Conservation (phyloP, 2,113 vertebrate species). For the Rhinogobius similis region DNA sequence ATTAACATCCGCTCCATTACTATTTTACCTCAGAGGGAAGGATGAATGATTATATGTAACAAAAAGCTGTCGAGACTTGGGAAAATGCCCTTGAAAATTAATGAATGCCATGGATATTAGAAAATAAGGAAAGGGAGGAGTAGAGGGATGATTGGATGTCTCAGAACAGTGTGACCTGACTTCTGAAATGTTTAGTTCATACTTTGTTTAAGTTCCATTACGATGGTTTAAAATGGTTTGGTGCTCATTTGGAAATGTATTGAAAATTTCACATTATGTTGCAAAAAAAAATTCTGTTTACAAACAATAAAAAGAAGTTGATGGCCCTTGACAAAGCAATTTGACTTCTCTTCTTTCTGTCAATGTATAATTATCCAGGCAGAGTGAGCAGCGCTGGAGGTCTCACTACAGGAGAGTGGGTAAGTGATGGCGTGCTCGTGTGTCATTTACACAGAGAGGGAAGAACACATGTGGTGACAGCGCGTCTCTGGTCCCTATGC, state of each 20-base stretch:
- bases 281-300: neutral
- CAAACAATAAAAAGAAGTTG: slow-evolving; percentile 39
- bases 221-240: neutral
- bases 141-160: slow-evolving; percentile 11
- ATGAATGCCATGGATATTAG: slow-evolving; percentile 33
- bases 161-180: slow-evolving; percentile 3
- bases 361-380: slow-evolving; percentile 51
- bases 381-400: slow-evolving; percentile 43
- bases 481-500: slow-evolving; percentile 46
- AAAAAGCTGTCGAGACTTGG: slow-evolving; percentile 17
- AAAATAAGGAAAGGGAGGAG: slow-evolving; percentile 13
- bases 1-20: neutral
- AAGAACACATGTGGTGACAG: slow-evolving; percentile 64
- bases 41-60: neutral
- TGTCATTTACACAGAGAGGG: slow-evolving; percentile 44
- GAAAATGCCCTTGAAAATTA: slow-evolving; percentile 31
- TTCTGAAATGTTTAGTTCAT: neutral
- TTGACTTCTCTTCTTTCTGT: slow-evolving; percentile 54
- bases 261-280: neutral
- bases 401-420: slow-evolving; percentile 51
- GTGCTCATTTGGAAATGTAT: neutral
- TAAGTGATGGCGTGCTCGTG: slow-evolving; percentile 42
- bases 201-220: neutral
- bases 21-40: neutral
- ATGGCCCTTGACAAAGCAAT: slow-evolving; percentile 55